phyloP scores from a whole-genome alignment of 1,140 invertebrate genomes.

The Physella acuta region DNA sequence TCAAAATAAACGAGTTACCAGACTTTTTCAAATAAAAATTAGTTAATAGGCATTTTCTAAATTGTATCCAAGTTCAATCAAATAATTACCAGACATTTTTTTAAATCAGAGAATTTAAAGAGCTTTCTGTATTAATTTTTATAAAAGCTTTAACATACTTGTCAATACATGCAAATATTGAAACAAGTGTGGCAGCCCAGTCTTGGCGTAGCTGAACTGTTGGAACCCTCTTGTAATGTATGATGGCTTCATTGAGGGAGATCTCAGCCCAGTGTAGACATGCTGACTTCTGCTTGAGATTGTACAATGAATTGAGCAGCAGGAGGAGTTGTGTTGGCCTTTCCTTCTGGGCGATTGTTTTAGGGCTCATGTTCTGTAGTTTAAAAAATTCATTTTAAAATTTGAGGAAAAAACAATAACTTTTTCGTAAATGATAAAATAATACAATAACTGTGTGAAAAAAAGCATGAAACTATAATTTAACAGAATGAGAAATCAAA shows the following conservation, averaged over 20 bases:
- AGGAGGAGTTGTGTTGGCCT: slow-evolving; percentile 66
- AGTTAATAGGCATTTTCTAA: too few species aligned
- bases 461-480: too few species aligned
- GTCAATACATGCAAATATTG: slow-evolving; percentile 71
- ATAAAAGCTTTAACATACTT: slow-evolving; percentile 49
- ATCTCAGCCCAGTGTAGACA: slow-evolving; percentile 77
- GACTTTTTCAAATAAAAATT: too few species aligned
- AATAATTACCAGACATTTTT: too few species aligned
- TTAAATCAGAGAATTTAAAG: too few species aligned
- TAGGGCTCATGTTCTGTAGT: not conserved
- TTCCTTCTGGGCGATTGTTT: slow-evolving; percentile 39
- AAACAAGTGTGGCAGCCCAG: slow-evolving; percentile 66
- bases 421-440: too few species aligned
- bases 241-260: slow-evolving; percentile 64
- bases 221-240: slow-evolving; percentile 48
- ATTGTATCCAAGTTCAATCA: slow-evolving; percentile 34
- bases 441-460: not conserved
- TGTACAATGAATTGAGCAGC: slow-evolving; percentile 74
- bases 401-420: too few species aligned
- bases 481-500: not conserved
- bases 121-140: too few species aligned
- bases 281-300: slow-evolving; percentile 62
- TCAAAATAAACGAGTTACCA: not conserved
- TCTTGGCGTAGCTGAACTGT: slow-evolving; percentile 36
- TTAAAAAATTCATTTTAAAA: too few species aligned